These are phyloP conservation scores for Hiodon alosoides DNA, from an alignment of 2,113 vertebrate genomes.

Conservation along the genomic window DNA sequence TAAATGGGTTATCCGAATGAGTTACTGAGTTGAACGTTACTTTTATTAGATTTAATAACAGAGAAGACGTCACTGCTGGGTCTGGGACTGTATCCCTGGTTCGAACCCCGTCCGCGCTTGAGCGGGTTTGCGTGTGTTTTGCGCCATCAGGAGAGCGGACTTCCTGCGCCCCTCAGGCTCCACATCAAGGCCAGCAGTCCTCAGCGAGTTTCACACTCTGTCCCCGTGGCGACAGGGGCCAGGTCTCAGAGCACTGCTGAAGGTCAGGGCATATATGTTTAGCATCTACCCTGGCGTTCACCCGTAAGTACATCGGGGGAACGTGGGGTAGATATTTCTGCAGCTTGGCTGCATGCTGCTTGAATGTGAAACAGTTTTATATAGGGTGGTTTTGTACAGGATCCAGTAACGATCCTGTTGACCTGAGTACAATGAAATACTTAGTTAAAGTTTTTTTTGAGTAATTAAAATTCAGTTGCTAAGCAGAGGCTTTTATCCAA, in stretches of 20 bases:
- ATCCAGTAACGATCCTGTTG: no score
- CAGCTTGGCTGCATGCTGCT: background rate
- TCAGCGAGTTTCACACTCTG: background rate
- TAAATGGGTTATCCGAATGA: no score
- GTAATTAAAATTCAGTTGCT: no score
- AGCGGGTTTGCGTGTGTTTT: background rate
- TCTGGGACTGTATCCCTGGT: no score
- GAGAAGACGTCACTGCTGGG: no score
- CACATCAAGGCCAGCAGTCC: background rate
- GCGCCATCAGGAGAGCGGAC: background rate
- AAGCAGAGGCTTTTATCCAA: no score
- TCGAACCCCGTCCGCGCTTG: background rate
- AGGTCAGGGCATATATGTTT: background rate
- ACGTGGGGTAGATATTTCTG: background rate
- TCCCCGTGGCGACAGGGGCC: background rate
- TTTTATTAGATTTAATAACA: background rate
- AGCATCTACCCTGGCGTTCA: background rate
- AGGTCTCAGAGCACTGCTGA: background rate
- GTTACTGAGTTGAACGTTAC: background rate
- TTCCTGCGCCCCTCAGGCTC: background rate
- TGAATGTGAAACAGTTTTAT: no score
- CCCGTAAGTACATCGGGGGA: background rate
- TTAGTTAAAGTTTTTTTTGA: no score
- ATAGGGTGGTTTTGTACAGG: no score
- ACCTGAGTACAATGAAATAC: no score